Evolutionary conservation across 2,113 vertebrate genomes (phyloP).

Genomic region (Dromas ardeola): DNA sequence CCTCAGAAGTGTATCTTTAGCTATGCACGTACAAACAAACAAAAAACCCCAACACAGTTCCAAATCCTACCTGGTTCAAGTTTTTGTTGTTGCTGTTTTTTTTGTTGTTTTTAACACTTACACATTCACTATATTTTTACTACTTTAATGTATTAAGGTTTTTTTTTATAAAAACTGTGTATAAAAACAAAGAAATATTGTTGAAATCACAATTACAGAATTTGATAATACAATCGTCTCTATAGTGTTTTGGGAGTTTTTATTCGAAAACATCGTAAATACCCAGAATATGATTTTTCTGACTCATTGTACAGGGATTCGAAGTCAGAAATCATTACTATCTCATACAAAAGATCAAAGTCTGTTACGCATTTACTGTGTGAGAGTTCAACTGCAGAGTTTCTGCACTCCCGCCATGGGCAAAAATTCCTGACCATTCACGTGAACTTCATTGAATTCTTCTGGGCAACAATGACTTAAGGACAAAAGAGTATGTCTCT

Average conservation of each 20-base stretch:
- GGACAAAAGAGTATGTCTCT: background rate
- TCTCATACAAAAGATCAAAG: background rate
- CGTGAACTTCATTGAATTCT: background rate
- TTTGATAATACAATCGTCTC: background rate
- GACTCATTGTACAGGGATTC: background rate
- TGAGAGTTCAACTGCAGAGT: background rate
- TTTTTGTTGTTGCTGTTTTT: background rate
- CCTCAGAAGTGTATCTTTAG: background rate
- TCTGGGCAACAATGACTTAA: background rate
- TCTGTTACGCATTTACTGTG: background rate
- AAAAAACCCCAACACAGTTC: background rate
- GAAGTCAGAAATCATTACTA: background rate
- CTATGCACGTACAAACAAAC: background rate
- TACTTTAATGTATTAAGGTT: background rate
- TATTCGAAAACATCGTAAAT: background rate
- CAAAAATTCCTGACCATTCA: background rate
- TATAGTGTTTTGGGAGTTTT: accelerated
- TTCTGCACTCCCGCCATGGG: too few species aligned
- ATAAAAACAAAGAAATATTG: background rate
- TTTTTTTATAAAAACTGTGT: background rate
- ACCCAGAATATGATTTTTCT: background rate
- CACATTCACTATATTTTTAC: background rate
- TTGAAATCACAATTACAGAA: background rate
- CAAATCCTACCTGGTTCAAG: background rate
- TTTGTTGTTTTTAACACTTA: background rate